A percentile compares a stretch with the other conserved stretches of the same genome.
Evolutionary conservation across 2,113 vertebrate species (phyloP).

Genomic region (Barnardius zonarius): DNA sequence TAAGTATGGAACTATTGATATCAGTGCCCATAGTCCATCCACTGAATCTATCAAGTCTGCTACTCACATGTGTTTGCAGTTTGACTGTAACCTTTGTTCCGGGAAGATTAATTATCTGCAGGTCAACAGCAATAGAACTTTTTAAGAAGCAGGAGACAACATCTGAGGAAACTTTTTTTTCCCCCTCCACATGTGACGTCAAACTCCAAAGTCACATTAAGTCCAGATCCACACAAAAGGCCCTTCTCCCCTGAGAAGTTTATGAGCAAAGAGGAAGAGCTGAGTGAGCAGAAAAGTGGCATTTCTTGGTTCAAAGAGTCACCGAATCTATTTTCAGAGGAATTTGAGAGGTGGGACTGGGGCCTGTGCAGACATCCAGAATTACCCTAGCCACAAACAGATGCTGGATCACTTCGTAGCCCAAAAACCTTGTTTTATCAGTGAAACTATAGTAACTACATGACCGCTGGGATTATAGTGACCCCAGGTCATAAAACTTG

Average conservation of each 20-base stretch:
- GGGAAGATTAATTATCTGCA: not conserved
- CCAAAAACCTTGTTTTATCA: constrained; percentile 16
- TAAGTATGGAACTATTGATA: not conserved
- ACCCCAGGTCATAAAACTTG: constrained; percentile 50
- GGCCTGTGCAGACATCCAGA: not conserved
- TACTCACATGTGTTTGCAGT: not conserved
- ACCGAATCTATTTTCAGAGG: not conserved
- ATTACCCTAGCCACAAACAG: not conserved
- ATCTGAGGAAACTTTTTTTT: not conserved
- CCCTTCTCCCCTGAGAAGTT: rapidly evolving
- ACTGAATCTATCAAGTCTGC: not conserved
- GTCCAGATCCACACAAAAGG: not conserved
- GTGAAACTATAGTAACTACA: constrained; percentile 64
- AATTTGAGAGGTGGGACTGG: not conserved
- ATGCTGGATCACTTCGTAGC: not conserved
- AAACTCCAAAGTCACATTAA: not conserved
- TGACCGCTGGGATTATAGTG: constrained; percentile 32
- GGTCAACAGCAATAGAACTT: not conserved
- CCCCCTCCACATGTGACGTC: not conserved
- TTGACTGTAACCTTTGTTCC: constrained; percentile 10
- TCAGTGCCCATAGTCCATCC: not conserved
- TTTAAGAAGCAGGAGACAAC: not conserved
- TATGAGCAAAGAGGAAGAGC: not conserved
- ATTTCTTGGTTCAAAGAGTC: constrained; percentile 36
- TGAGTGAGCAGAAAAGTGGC: not conserved